These are phyloP conservation scores for Calliphora vomitoria DNA, from an alignment of 2,888 invertebrate species.

Conservation along the genomic window DNA sequence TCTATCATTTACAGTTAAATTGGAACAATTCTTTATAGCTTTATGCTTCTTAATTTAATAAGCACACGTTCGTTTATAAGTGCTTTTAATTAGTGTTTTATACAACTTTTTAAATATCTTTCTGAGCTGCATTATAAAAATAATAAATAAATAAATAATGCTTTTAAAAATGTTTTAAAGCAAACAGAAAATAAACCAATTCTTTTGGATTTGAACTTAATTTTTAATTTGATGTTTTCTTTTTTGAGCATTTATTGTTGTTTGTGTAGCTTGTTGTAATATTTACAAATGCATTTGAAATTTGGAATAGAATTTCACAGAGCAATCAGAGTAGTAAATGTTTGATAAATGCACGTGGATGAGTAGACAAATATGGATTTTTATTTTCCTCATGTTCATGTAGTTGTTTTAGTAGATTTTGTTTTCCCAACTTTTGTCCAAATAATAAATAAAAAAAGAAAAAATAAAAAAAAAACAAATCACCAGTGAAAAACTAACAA, in stretches of 20 bases:
- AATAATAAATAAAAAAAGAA: conserved; percentile 23
- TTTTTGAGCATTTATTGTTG: neutral
- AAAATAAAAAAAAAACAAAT: conserved; percentile 52
- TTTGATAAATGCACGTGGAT: conserved; percentile 82
- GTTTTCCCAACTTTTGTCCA: conserved; percentile 33
- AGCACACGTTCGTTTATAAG: neutral
- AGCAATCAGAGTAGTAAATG: conserved; percentile 77
- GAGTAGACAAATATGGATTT: conserved; percentile 82
- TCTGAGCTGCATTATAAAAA: too few relatives aligned
- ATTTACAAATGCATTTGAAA: conserved; percentile 60
- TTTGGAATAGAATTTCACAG: conserved; percentile 53
- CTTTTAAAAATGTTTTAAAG: neutral
- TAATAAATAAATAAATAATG: neutral
- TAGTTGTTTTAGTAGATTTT: conserved; percentile 36
- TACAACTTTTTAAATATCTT: neutral
- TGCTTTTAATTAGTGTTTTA: neutral
- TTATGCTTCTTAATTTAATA: too few relatives aligned
- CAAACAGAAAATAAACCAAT: neutral
- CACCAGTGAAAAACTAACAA: conserved; percentile 60
- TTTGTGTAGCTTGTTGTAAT: conserved; percentile 20
- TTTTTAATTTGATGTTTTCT: neutral
- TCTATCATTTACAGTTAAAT: too few relatives aligned
- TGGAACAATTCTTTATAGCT: too few relatives aligned
- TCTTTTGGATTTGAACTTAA: neutral
- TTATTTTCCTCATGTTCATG: conserved; percentile 49